These are phyloP conservation scores for Nebria brevicollis DNA, from an alignment of 2,888 invertebrate genomes.

Conservation along the genomic window DNA sequence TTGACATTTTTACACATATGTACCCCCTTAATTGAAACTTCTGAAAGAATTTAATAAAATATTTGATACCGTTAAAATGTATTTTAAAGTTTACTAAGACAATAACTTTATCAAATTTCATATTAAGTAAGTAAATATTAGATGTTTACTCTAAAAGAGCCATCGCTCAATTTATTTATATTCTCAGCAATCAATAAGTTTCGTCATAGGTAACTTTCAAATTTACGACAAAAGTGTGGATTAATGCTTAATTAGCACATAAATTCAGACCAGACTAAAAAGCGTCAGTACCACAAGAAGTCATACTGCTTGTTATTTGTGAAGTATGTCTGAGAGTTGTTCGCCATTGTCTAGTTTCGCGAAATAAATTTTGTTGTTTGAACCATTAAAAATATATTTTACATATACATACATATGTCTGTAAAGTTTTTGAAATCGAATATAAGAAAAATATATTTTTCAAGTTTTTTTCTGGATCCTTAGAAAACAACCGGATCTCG, in stretches of 20 bases:
- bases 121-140: not conserved
- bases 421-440: constrained; percentile 15
- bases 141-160: too few species aligned
- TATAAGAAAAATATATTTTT: constrained; percentile 2
- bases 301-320: too few species aligned
- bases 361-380: not conserved
- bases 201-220: too few species aligned
- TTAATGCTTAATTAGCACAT: too few species aligned
- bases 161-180: too few species aligned
- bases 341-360: not conserved
- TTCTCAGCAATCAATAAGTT: too few species aligned
- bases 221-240: too few species aligned
- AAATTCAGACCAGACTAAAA: too few species aligned
- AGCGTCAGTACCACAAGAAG: too few species aligned
- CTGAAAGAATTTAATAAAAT: not conserved
- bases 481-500: constrained; percentile 14
- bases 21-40: not conserved
- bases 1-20: too few species aligned
- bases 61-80: not conserved
- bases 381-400: not conserved
- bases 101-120: not conserved
- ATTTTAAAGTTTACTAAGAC: not conserved
- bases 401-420: not conserved
- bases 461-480: not conserved
- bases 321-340: too few species aligned